These are phyloP conservation scores for Scopus umbretta DNA, from an alignment of 2,113 vertebrate genomes.

Conservation along the genomic window DNA sequence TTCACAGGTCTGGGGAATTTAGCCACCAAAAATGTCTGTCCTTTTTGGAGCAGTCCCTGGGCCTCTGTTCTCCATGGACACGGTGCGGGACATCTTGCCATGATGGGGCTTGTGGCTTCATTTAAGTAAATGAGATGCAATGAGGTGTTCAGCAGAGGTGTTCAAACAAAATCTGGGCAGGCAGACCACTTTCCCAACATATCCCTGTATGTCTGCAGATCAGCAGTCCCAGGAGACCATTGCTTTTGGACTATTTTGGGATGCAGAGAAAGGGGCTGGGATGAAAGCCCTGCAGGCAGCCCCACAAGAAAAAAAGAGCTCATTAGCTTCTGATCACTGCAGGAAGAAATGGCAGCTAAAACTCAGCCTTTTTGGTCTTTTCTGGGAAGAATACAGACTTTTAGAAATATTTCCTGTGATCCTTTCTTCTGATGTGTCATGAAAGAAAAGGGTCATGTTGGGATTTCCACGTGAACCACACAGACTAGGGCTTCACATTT, in stretches of 20 bases:
- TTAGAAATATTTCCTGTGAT: not conserved
- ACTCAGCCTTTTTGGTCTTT: not conserved
- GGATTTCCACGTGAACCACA: not conserved
- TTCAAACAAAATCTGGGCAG: not conserved
- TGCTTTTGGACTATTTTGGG: accelerated
- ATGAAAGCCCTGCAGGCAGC: not conserved
- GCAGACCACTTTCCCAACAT: accelerated
- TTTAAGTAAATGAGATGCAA: not conserved
- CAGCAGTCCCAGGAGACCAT: not conserved
- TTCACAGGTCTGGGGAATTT: not conserved
- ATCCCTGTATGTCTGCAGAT: not conserved
- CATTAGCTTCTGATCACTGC: not conserved
- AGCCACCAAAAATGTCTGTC: not conserved
- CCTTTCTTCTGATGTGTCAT: not conserved
- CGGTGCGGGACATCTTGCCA: accelerated
- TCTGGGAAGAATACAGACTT: not conserved
- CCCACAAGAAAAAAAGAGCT: not conserved
- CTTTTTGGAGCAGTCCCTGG: not conserved
- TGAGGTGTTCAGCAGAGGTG: not conserved
- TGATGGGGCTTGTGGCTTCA: not conserved
- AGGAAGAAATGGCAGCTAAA: not conserved
- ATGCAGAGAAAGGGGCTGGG: not conserved
- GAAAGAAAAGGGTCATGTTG: not conserved
- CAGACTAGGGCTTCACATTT: not conserved
- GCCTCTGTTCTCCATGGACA: accelerated